Evolutionary conservation across 92 coral and sea anemone species (phyloP).

Genomic region (Diadumene lineata): DNA sequence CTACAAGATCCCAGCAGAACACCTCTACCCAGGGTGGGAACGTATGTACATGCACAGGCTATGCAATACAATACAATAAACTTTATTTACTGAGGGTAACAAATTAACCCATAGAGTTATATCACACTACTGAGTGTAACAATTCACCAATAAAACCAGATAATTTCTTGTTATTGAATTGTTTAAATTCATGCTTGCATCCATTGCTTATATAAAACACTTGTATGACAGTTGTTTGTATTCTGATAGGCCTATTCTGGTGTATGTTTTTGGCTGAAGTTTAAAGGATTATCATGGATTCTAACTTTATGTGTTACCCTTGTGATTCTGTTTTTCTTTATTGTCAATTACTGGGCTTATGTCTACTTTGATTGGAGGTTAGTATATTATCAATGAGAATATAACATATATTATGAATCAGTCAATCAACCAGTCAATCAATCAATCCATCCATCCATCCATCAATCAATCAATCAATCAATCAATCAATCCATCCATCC

Average conservation of each 20-base stretch:
- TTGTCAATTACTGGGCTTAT: slow-evolving; percentile 90
- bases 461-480: neutral
- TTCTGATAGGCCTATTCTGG: slow-evolving; percentile 67
- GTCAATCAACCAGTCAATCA: too few species aligned
- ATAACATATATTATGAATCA: too few species aligned
- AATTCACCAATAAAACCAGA: neutral
- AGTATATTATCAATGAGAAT: too few species aligned
- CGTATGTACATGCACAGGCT: too few species aligned
- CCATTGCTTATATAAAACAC: too few species aligned
- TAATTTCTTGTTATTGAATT: neutral
- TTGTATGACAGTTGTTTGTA: neutral
- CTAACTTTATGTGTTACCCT: slow-evolving; percentile 72
- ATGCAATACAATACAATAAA: too few species aligned
- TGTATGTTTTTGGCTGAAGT: slow-evolving; percentile 90
- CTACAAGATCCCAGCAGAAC: too few species aligned
- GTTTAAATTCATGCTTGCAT: neutral
- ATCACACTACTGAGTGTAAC: neutral
- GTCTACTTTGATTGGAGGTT: slow-evolving; percentile 86
- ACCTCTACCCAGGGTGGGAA: too few species aligned
- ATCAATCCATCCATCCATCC: neutral
- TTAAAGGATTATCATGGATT: slow-evolving; percentile 84
- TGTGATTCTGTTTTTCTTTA: slow-evolving; percentile 66
- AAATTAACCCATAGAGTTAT: too few species aligned
- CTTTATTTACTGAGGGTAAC: too few species aligned
- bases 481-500: neutral